These are phyloP conservation scores for Lasioglossum vierecki DNA, from an alignment of 2,888 invertebrate genomes.

Conservation along the genomic window DNA sequence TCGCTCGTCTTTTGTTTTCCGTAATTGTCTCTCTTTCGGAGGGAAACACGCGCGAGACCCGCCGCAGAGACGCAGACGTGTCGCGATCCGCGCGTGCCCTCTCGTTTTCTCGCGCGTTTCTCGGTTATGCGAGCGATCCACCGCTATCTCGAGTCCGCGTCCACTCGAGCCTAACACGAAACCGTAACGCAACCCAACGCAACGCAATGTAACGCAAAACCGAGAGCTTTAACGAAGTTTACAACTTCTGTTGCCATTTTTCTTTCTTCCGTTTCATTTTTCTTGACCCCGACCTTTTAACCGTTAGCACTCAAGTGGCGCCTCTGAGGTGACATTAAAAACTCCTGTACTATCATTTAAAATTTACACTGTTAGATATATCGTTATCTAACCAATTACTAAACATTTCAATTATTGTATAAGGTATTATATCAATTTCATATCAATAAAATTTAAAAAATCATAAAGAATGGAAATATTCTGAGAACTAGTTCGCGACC, in stretches of 20 bases:
- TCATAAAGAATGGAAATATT: no score
- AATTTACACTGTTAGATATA: no score
- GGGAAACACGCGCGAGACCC: constrained; percentile 25
- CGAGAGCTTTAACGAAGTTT: background rate
- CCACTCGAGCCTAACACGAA: background rate
- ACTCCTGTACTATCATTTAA: no score
- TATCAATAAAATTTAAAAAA: no score
- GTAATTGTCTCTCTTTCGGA: constrained; percentile 52
- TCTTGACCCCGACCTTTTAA: background rate
- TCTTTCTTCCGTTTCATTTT: fast-evolving
- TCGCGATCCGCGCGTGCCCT: background rate
- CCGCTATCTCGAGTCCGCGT: background rate
- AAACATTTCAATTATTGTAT: no score
- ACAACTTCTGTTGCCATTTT: background rate
- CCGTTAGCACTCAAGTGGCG: no score
- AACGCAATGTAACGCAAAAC: background rate
- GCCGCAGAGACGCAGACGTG: background rate
- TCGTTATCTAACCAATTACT: no score
- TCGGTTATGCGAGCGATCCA: background rate
- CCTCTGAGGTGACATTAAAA: no score
- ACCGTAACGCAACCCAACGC: background rate
- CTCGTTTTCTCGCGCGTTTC: background rate
- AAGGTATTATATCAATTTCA: no score
- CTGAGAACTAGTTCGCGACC: no score
- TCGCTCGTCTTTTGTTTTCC: constrained; percentile 50